These are phyloP conservation scores for Orchestia grillus DNA, from an alignment of 1,140 invertebrate species.

Conservation along the genomic window DNA sequence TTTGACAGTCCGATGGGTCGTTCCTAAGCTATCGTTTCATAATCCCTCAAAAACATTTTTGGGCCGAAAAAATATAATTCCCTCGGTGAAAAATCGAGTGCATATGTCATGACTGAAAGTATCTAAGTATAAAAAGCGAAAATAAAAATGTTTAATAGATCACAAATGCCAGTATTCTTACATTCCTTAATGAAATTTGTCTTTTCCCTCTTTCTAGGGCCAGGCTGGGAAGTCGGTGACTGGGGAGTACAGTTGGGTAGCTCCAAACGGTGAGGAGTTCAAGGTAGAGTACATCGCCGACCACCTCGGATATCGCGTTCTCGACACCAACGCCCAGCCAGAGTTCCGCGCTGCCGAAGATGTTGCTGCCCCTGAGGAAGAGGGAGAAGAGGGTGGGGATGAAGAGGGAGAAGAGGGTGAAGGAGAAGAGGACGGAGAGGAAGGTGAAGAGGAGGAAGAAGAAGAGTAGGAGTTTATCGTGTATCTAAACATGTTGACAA, in stretches of 20 bases:
- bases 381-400: constrained; percentile 3
- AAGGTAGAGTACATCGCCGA: constrained; percentile 61
- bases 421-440: not conserved
- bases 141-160: not conserved
- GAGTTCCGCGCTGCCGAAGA: constrained; percentile 31
- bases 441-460: constrained; percentile 20
- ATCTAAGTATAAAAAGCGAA: too few species aligned
- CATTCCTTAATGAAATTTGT: not conserved
- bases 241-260: constrained; percentile 58
- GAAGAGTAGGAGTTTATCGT: not conserved
- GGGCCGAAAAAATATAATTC: not conserved
- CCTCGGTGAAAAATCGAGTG: not conserved
- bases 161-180: not conserved
- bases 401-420: constrained; percentile 27
- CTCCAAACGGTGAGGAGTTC: constrained; percentile 56
- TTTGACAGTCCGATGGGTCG: too few species aligned
- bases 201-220: not conserved
- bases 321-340: constrained; percentile 61
- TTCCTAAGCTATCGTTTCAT: too few species aligned
- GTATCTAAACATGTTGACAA: not conserved
- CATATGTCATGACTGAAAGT: too few species aligned
- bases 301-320: constrained; percentile 60
- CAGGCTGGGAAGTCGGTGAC: constrained; percentile 47
- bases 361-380: constrained; percentile 26
- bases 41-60: too few species aligned